Evolutionary conservation across 2,113 vertebrate genomes (phyloP).

Genomic region (Sciurus niger): DNA sequence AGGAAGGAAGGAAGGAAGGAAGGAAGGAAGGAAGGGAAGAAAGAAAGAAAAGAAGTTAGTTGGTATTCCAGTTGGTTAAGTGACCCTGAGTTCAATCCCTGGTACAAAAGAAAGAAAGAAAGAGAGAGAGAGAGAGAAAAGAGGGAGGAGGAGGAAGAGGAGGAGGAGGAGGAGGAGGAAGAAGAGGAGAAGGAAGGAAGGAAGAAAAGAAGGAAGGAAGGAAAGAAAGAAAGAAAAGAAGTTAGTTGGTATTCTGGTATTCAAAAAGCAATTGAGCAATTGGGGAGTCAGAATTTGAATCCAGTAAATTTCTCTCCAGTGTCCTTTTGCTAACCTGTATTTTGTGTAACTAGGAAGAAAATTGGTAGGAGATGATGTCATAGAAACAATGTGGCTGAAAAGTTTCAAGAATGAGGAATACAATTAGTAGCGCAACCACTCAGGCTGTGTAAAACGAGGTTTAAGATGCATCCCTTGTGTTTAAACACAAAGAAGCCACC

Average conservation of each 20-base stretch:
- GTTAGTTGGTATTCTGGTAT: background rate
- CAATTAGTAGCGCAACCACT: background rate
- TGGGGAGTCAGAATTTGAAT: background rate
- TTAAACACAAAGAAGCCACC: background rate
- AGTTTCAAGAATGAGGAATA: background rate
- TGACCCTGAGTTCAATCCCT: too few relatives aligned
- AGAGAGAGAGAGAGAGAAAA: too few relatives aligned
- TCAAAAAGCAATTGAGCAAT: background rate
- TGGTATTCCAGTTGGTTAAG: background rate
- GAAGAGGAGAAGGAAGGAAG: too few relatives aligned
- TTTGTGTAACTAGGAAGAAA: background rate
- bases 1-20: too few relatives aligned
- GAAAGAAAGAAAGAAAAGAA: too few relatives aligned
- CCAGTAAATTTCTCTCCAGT: background rate
- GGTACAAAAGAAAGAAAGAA: too few relatives aligned
- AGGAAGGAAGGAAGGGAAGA: too few relatives aligned
- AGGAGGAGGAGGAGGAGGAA: too few relatives aligned
- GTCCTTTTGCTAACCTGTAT: background rate
- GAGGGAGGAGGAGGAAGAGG: too few relatives aligned
- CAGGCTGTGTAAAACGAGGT: background rate
- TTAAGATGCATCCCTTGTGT: background rate
- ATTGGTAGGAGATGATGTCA: background rate
- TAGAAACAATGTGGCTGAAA: background rate
- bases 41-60: background rate
- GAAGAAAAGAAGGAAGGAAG: too few relatives aligned